Base-by-base conservation (phyloP, 2,113 vertebrate species). In the Melanerpes aurifrons region DNA sequence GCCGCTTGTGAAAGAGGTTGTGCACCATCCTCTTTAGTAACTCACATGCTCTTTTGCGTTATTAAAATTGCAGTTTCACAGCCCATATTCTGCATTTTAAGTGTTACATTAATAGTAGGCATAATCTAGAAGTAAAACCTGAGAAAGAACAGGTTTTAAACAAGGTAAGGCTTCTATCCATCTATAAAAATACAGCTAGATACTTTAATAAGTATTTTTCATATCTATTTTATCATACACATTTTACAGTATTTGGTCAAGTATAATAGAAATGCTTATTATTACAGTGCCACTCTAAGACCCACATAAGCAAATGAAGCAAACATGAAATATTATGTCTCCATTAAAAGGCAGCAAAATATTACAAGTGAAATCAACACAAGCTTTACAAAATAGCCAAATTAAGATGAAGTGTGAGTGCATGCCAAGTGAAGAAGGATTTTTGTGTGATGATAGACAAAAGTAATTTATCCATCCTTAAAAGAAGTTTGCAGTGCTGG, bases 341-440 rank as follows among this genome's bases (percentile, higher is more conserved):
- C 77, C 47, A 63, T 92, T 86, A 88, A 96, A 95, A 90, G 54
- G 70, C 37, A 88, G 70, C 80, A 86, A 88, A 92, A 86, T 93
- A 90, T 75, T 93, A 50, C 20, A 62, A 86, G 62, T 58, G 22
- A 93, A 93, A 93, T 76, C 86, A 95, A 92, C 88, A 94, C 72
- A 78, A 88, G 58, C 62, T 86, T 92, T 92, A 82, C 50, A 72
- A 84, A 96, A 58, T 26, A 86, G 73, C 53, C 69, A 86, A 69
- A 91, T 92, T 66, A 84, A 37, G 54, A 93, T 72, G 40, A 93
- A 89, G 47, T 75, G 82, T 63, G 66, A 71, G 15, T 78, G n/a
- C 82, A 89, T 93, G 89, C 80, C 83, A 90, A 92, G 62, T 67
- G 59, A 79, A n/a, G 62, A 95, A 86, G 63, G 47, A 62, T 89